These are phyloP conservation scores for Enteromius viviparus DNA, from an alignment of 2,797 vertebrate genomes.

Conservation along the genomic window DNA sequence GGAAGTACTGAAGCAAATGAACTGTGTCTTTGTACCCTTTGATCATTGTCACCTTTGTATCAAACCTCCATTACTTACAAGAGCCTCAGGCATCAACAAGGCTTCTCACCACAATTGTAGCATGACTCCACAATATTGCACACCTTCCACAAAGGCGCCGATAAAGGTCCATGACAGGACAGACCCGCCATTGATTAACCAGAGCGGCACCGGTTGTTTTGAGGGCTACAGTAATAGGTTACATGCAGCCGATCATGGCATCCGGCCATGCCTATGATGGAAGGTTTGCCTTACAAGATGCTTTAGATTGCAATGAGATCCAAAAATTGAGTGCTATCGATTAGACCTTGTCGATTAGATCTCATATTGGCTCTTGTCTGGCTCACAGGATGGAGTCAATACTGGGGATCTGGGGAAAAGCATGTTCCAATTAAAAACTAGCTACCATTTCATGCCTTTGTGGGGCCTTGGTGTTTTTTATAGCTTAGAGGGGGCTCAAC, in stretches of 20 bases:
- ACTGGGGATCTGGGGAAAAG: conserved; percentile 55
- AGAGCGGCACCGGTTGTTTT: conserved; percentile 31
- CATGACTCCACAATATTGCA: conserved; percentile 44
- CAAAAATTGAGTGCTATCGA: conserved; percentile 76
- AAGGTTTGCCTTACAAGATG: conserved; percentile 44
- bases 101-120: conserved; percentile 38
- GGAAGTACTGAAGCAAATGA: conserved; percentile 54
- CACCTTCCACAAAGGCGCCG: conserved; percentile 20
- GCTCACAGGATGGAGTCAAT: conserved; percentile 36
- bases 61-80: conserved; percentile 30
- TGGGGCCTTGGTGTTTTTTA: conserved; percentile 65
- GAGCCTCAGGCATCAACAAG: conserved; percentile 21
- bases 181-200: conserved; percentile 46
- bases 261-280: conserved; percentile 22
- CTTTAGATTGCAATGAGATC: conserved; percentile 54
- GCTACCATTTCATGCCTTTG: conserved; percentile 74
- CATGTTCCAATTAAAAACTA: conserved; percentile 70
- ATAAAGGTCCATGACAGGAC: conserved; percentile 16
- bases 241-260: conserved; percentile 23
- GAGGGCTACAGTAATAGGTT: conserved; percentile 40
- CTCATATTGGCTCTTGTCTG: conserved; percentile 52
- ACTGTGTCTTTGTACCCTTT: conserved; percentile 55
- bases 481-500: conserved; percentile 45
- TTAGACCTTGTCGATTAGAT: conserved; percentile 62
- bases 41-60: conserved; percentile 49